Evolutionary conservation across 2,888 invertebrate species (phyloP).

Genomic region (Drosophila colorata): DNA sequence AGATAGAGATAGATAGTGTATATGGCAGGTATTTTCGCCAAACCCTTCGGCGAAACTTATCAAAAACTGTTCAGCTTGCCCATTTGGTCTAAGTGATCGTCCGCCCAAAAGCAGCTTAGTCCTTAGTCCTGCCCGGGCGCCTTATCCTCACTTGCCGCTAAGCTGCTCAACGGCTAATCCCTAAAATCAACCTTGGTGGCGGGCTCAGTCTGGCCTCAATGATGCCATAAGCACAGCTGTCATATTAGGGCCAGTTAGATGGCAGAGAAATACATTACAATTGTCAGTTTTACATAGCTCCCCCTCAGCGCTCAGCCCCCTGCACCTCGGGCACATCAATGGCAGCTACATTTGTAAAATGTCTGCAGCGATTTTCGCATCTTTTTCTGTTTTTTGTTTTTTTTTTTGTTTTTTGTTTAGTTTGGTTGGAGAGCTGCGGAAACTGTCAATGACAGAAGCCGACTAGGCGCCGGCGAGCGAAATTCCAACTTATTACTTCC

Average conservation of each 20-base stretch:
- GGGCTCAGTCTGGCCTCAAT: constrained; percentile 49
- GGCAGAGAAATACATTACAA: constrained; percentile 44
- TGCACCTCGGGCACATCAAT: constrained; percentile 4
- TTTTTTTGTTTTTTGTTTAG: neutral
- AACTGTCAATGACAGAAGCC: constrained; percentile 74
- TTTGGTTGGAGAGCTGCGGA: constrained; percentile 40
- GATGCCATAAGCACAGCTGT: constrained; percentile 68
- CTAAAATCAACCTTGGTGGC: constrained; percentile 62
- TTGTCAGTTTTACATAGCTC: constrained; percentile 39
- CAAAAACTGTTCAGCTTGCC: neutral
- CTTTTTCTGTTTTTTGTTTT: constrained; percentile 9
- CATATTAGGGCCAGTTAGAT: constrained; percentile 46
- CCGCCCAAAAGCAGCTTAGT: constrained; percentile 30
- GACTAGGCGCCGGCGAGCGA: constrained; percentile 70
- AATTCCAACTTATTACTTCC: constrained; percentile 82
- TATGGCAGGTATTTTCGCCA: neutral
- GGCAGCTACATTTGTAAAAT: constrained; percentile 66
- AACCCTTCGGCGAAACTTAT: neutral
- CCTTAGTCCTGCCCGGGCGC: constrained; percentile 6
- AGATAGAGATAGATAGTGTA: neutral
- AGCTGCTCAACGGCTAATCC: constrained; percentile 74
- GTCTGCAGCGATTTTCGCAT: constrained; percentile 62
- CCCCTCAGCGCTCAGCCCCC: too few relatives aligned
- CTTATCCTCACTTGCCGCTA: constrained; percentile 54
- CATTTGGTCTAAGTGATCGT: constrained; percentile 21